A percentile compares a stretch with the other conserved stretches of the same genome.
Conservation (phyloP, 2,888 invertebrate genomes). For the Ypsolopha sequella region DNA sequence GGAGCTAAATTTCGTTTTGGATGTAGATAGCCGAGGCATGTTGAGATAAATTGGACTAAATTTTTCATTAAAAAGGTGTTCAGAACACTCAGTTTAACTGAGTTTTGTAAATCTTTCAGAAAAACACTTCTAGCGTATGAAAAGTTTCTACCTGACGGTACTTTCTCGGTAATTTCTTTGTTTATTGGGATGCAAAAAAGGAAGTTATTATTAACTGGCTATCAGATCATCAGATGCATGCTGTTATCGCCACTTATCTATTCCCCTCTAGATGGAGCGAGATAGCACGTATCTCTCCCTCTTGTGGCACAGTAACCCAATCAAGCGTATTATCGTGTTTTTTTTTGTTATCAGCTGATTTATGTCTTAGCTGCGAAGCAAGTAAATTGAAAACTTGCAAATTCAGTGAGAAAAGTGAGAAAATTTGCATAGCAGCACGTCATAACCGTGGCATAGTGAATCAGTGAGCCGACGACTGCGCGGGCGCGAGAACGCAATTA, state of each 20-base stretch:
- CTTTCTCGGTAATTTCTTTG: neutral
- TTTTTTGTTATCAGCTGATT: slow-evolving; percentile 53
- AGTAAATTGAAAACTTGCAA: slow-evolving; percentile 17
- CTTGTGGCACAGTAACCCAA: slow-evolving; percentile 54
- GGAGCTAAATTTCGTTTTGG: neutral
- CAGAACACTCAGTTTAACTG: neutral
- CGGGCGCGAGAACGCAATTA: slow-evolving; percentile 44
- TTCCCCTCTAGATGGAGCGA: slow-evolving; percentile 44
- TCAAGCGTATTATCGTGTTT: slow-evolving; percentile 43
- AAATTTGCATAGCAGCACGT: slow-evolving; percentile 43
- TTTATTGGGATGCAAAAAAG: slow-evolving; percentile 34
- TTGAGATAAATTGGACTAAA: neutral
- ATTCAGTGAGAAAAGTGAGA: slow-evolving; percentile 25
- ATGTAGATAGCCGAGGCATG: neutral
- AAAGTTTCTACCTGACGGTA: neutral
- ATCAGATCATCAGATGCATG: slow-evolving; percentile 65
- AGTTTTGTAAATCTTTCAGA: neutral
- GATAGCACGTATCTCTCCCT: slow-evolving; percentile 29
- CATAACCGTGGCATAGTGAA: slow-evolving; percentile 33
- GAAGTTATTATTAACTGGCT: slow-evolving; percentile 48
- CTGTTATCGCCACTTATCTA: slow-evolving; percentile 50
- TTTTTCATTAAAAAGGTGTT: neutral
- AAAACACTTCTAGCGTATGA: no score
- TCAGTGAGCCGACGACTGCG: slow-evolving; percentile 33
- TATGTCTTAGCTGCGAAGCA: slow-evolving; percentile 15